A percentile compares a stretch with the other conserved stretches of the same genome.
Evolutionary conservation across 2,113 vertebrate genomes (phyloP).

Genomic region (Semnornis frantzii): DNA sequence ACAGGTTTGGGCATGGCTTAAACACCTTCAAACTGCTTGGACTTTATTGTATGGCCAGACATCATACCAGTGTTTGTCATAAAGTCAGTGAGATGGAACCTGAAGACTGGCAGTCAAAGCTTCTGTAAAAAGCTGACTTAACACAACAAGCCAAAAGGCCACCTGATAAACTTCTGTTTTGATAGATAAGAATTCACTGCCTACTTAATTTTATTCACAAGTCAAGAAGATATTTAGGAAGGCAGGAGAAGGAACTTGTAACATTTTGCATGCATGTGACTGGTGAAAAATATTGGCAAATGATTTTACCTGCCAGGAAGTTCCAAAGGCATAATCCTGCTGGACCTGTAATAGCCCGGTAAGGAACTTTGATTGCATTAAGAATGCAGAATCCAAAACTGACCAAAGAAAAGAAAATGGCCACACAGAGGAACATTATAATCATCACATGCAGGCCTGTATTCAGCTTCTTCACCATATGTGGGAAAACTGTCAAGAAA

Average conservation of each 20-base stretch:
- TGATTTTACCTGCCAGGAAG: constrained; percentile 82
- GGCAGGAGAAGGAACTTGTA: background rate
- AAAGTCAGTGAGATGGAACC: background rate
- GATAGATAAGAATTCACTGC: background rate
- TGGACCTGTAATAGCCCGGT: constrained; percentile 91
- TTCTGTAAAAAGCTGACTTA: background rate
- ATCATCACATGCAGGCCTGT: constrained; percentile 87
- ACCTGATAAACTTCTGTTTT: background rate
- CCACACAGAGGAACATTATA: constrained; percentile 87
- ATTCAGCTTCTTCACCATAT: constrained; percentile 87
- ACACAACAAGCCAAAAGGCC: background rate
- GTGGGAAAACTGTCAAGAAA: constrained; percentile 88
- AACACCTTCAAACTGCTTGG: background rate
- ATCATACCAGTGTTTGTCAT: background rate
- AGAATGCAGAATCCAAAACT: constrained; percentile 93
- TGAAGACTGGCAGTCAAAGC: background rate
- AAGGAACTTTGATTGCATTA: constrained; percentile 91
- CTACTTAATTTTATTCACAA: background rate
- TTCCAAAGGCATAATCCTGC: constrained; percentile 96
- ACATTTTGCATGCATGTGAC: background rate
- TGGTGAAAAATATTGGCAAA: background rate
- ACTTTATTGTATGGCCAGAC: background rate
- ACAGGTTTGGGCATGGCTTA: background rate
- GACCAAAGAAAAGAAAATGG: constrained; percentile 86
- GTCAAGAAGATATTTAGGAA: background rate